phyloP scores from a whole-genome alignment of 1,140 invertebrate genomes.

The Procambarus virginalis region DNA sequence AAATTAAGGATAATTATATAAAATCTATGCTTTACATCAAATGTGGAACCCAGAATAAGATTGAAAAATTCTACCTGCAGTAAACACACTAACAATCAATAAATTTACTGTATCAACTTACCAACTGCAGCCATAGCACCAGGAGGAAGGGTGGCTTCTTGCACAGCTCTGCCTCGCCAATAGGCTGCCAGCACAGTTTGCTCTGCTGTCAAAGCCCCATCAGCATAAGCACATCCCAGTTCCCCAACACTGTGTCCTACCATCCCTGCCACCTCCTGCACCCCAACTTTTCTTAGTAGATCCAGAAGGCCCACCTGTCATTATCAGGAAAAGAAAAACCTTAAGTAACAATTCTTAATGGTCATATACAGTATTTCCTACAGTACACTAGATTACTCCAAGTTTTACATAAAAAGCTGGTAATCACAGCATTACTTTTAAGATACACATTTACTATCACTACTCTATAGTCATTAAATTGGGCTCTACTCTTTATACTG shows the following conservation, averaged over 20 bases:
- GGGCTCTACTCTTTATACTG: no score
- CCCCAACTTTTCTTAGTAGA: conserved; percentile 83
- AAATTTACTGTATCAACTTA: conserved; percentile 71
- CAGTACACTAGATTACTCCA: no score
- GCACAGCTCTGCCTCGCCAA: conserved; percentile 90
- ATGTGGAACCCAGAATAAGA: no score
- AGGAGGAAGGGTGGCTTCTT: conserved; percentile 83
- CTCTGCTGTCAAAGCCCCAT: conserved; percentile 93
- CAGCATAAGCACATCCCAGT: conserved; percentile 96
- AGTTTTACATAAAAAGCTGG: no score
- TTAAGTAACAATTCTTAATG: neutral
- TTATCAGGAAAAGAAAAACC: neutral
- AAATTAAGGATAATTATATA: no score
- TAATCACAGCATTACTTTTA: no score
- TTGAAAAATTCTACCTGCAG: no score
- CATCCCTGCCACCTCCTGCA: conserved; percentile 90
- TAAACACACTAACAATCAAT: no score
- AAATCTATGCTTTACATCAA: no score
- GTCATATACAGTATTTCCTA: no score
- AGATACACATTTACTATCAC: no score
- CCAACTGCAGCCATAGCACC: conserved; percentile 89
- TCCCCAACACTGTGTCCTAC: conserved; percentile 97
- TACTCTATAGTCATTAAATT: no score
- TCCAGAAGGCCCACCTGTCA: conserved; percentile 89
- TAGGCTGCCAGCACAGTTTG: conserved; percentile 95